A percentile compares a stretch with the other conserved stretches of the same genome.
Evolutionary conservation across 1,140 invertebrate genomes (phyloP).

Genomic region (Zaprionus vittiger): DNA sequence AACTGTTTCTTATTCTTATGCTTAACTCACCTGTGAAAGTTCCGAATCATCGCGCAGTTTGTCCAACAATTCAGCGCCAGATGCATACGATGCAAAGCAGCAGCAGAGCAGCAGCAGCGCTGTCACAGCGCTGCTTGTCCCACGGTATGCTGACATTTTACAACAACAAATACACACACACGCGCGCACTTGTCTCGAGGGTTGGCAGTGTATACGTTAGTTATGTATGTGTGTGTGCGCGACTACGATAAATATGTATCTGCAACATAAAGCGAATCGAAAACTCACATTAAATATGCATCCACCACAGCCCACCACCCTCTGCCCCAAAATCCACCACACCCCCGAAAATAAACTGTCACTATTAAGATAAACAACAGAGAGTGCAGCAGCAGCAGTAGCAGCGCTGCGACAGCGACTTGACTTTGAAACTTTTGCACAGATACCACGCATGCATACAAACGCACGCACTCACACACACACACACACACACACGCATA

Average conservation of each 20-base stretch:
- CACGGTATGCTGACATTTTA: conserved; percentile 54
- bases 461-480: conserved; percentile 1
- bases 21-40: conserved; percentile 85
- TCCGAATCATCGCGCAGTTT: conserved; percentile 85
- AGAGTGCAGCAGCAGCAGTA: conserved; percentile 8
- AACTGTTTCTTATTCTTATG: conserved; percentile 16
- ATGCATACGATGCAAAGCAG: conserved; percentile 53
- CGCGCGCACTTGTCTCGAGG: conserved; percentile 55
- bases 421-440: conserved; percentile 30
- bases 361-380: conserved; percentile 6
- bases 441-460: conserved; percentile 15
- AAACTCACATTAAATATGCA: conserved; percentile 45
- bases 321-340: not conserved
- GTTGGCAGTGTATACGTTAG: conserved; percentile 74
- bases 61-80: conserved; percentile 69
- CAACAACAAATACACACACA: conserved; percentile 38
- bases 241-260: conserved; percentile 67
- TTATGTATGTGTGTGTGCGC: conserved; percentile 34
- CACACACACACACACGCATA: too few relatives aligned
- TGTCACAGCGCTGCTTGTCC: conserved; percentile 43
- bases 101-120: conserved; percentile 66
- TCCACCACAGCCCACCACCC: not conserved
- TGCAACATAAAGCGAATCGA: conserved; percentile 64
- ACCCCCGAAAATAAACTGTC: not conserved
- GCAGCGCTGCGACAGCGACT: conserved; percentile 17